Conservation (phyloP, 2,888 invertebrate genomes). For the Pemphredon lugubris region DNA sequence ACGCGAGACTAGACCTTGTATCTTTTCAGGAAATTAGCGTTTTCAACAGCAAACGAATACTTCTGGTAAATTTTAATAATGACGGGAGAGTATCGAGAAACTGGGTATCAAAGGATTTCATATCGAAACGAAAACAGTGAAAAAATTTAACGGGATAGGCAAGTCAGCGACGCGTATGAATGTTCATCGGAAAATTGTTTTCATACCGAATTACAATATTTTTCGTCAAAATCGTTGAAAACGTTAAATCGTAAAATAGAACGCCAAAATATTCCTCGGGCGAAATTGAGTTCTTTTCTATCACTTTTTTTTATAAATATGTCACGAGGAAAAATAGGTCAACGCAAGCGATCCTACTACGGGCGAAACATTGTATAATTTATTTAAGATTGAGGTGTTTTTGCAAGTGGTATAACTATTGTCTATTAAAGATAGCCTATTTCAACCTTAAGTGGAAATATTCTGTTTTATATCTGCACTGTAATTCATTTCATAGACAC, state of each 20-base stretch:
- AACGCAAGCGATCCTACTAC: slow-evolving; percentile 1
- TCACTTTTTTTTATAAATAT: slow-evolving; percentile 20
- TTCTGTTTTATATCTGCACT: background rate
- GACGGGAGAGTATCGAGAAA: no score
- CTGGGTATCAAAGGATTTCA: no score
- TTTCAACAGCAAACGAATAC: no score
- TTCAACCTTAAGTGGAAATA: background rate
- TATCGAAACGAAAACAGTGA: no score
- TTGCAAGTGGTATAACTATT: slow-evolving; percentile 17
- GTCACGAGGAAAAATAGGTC: slow-evolving; percentile 29
- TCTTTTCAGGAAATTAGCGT: no score
- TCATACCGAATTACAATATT: no score
- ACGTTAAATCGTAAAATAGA: background rate
- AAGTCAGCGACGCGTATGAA: no score
- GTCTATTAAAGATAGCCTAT: slow-evolving; percentile 2
- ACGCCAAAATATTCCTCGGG: background rate
- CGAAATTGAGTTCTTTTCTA: slow-evolving; percentile 5
- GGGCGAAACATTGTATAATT: slow-evolving; percentile 17
- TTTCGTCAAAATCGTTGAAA: no score
- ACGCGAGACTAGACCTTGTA: no score
- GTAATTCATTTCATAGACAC: background rate
- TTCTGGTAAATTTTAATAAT: no score
- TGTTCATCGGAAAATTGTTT: no score
- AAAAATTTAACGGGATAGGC: no score
- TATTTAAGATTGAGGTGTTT: slow-evolving; percentile 10